These are phyloP conservation scores for Pica pica DNA, from an alignment of 2,113 vertebrate genomes.

Conservation along the genomic window DNA sequence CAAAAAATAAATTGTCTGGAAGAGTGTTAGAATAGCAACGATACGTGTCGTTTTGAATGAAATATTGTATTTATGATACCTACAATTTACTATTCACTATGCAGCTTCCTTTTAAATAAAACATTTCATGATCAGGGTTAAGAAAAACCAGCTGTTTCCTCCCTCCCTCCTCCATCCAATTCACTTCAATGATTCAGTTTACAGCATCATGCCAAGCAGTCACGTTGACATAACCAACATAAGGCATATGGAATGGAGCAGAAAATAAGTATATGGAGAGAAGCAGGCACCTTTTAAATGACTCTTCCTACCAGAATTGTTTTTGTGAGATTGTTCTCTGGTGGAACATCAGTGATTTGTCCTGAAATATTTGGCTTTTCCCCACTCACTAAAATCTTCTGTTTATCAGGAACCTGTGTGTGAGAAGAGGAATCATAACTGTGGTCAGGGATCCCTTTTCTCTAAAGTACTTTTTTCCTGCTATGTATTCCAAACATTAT, in stretches of 20 bases:
- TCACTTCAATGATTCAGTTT: slow-evolving; percentile 32
- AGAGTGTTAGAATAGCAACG: background rate
- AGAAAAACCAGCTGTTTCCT: slow-evolving; percentile 20
- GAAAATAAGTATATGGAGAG: background rate
- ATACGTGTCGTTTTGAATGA: background rate
- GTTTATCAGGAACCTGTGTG: background rate
- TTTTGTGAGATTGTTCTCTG: background rate
- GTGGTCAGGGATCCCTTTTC: background rate
- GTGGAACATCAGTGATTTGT: background rate
- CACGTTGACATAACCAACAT: background rate
- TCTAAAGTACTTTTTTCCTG: background rate
- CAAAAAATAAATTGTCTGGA: background rate
- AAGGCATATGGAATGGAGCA: background rate
- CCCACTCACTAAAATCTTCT: background rate
- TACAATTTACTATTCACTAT: slow-evolving; percentile 35
- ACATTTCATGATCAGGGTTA: slow-evolving; percentile 18
- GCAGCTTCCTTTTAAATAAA: slow-evolving; percentile 43
- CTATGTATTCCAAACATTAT: background rate
- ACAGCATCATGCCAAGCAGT: background rate
- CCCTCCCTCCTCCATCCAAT: background rate
- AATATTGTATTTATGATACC: slow-evolving; percentile 18
- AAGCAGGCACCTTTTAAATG: background rate
- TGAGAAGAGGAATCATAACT: background rate
- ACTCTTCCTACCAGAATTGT: background rate
- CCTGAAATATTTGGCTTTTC: background rate